phyloP scores from a whole-genome alignment of 35 echinoderm and acorn worm species.

The Strongylocentrotus purpuratus region DNA sequence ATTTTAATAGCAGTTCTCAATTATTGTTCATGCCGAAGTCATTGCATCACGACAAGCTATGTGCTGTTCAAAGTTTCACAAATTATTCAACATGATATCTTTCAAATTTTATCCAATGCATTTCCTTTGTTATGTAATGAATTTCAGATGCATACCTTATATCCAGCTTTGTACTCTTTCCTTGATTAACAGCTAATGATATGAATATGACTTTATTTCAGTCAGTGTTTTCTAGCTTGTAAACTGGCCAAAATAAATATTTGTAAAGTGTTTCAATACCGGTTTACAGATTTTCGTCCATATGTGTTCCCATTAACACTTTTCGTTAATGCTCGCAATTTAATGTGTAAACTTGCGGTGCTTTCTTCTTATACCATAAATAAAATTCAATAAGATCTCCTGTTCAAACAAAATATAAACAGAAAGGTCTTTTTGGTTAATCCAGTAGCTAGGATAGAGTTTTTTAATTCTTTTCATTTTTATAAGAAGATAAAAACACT shows the following conservation, averaged over 20 bases:
- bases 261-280: too few relatives aligned
- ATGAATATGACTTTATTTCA: not conserved
- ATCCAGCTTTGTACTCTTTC: not conserved
- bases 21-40: not conserved
- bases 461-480: too few relatives aligned
- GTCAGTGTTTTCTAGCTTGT: not conserved
- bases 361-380: too few relatives aligned
- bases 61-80: not conserved
- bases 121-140: not conserved
- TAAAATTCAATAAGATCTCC: too few relatives aligned
- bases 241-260: too few relatives aligned
- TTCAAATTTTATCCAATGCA: not conserved
- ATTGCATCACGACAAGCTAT: not conserved
- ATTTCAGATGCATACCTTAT: not conserved
- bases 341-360: too few relatives aligned
- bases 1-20: not conserved
- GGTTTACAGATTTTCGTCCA: too few relatives aligned
- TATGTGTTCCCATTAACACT: not conserved
- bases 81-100: not conserved
- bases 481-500: too few relatives aligned
- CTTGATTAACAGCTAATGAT: not conserved
- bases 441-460: too few relatives aligned
- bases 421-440: too few relatives aligned
- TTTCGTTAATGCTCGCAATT: not conserved
- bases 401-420: too few relatives aligned